These are phyloP conservation scores for Myotis yumanensis DNA, from an alignment of 2,113 vertebrate genomes.

Conservation along the genomic window DNA sequence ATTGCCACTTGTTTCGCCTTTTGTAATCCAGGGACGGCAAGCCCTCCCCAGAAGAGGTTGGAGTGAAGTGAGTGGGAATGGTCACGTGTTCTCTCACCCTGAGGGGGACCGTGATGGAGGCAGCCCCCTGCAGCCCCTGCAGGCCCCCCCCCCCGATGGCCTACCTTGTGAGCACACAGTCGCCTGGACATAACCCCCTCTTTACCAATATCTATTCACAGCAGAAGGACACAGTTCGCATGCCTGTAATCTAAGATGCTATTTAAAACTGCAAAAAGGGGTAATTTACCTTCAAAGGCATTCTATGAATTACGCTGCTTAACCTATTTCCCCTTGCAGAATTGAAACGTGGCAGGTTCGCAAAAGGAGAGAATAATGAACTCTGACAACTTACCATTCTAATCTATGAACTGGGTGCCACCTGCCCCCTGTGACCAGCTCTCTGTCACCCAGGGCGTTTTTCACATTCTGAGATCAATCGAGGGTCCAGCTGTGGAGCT, in stretches of 20 bases:
- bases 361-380: neutral
- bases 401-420: neutral
- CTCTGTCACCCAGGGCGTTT: neutral
- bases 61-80: neutral
- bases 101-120: neutral
- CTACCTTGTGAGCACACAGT: fast-evolving
- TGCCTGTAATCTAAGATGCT: neutral
- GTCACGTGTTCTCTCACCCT: neutral
- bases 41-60: neutral
- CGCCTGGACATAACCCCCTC: too few relatives aligned
- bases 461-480: neutral
- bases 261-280: neutral
- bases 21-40: neutral
- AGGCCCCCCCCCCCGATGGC: neutral
- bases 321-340: neutral
- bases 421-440: neutral
- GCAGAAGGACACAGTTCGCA: neutral
- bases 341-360: neutral
- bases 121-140: neutral
- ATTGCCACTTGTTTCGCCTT: neutral
- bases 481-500: neutral
- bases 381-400: neutral
- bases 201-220: neutral
- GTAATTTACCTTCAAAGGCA: neutral
- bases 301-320: neutral